Evolutionary conservation across 2,113 vertebrate genomes (phyloP), one percentile per base, ranked within the genome.

Genomic region (Clarias batrachus): DNA sequence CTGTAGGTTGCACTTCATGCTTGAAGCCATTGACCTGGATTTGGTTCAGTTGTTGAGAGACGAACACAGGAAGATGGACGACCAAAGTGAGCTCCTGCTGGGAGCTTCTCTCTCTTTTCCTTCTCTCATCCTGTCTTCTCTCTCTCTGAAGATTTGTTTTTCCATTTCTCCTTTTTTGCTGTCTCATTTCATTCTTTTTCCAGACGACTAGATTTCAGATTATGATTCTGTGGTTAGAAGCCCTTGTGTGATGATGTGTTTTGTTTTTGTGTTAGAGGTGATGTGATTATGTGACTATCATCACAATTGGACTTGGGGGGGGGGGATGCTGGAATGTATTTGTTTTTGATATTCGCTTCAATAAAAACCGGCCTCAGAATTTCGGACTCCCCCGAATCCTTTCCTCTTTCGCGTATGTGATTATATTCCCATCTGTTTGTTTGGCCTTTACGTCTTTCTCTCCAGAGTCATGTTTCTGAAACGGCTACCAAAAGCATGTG

Each of bases 1-100:
- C 48, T 57, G 4, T 56, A 33, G 65, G 65, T 21, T 54, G 81
- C 48, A 33, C 8, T 30, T 83, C 73, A 59, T 68, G 81, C 37
- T 79, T 62, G 74, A 83, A 89, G 88, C 83, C 56, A 83, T 87
- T 92, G 93, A 91, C 91, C 93, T 93, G 91, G 92, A 94, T 93
- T 87, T 84, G 90, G 90, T 92, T 87, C 90, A 86, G 89, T 71
- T 85, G 88, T 89, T 91, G 87, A 87, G 91, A 92, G 89, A 92
- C 83, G 76, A 93, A 92, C 89, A 71, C 92, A 90, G 85, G 87
- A 93, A 93, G 93, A 94, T 62, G 59, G 90, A 94, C 92, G 91
- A 89, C 90, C 89, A 84, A 83, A 87, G 92, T 93, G 92, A 93
- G 89, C 87, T 93, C 89, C 87, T 86, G 90, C 87, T 84, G 89